Base-by-base conservation (phyloP, 2,888 invertebrate species). In the Aradus depressus region DNA sequence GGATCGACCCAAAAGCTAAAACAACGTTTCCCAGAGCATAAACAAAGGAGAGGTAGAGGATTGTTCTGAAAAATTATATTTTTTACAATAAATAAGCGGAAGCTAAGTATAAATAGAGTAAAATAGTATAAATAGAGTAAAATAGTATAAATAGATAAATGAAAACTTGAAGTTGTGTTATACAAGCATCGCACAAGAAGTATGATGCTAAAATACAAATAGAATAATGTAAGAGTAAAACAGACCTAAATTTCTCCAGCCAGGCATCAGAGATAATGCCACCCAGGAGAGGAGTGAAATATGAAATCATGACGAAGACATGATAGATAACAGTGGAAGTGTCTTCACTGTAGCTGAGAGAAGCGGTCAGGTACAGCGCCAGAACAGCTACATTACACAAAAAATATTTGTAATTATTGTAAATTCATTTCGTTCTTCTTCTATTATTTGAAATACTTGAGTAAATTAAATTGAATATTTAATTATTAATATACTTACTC, bases 41-140 rank as follows among this genome's bases (percentile, higher is more conserved):
- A 18, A 97, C 74, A 34, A 90, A 69, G 3, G 93, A 95, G 16
- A 96, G 69, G 67, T 84, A 91, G 28, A 95, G 70, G 59, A 97
- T 96, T 1, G 91, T 92, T 59, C 76, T 76, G 69, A 47, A 71
- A 72, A 59, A 44, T 26, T 35, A 44, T 16, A n/a, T n/a, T n/a
- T n/a, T 43, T 19, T 38, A 34, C 26, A 31, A 31, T 28, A 6
- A 25, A 12, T 32, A 21, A 44, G 14, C 28, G 1, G 2, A 28
- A 1, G 2, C 16, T 14, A 2, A 32, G 16, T 8, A 6, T 21
- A 6, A 44, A 28, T 21, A 39, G 21, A 16, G 5, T 21, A 19
- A 18, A 39, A 39, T 16, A 35, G 16, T 14, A 35, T n/a, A 35
- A 35, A 16, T 35, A 35, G n/a, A 8, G 8, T 14, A 5, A n/a